These are phyloP conservation scores for Drosophila niveifrons DNA, from an alignment of 2,888 invertebrate genomes.

Conservation along the genomic window DNA sequence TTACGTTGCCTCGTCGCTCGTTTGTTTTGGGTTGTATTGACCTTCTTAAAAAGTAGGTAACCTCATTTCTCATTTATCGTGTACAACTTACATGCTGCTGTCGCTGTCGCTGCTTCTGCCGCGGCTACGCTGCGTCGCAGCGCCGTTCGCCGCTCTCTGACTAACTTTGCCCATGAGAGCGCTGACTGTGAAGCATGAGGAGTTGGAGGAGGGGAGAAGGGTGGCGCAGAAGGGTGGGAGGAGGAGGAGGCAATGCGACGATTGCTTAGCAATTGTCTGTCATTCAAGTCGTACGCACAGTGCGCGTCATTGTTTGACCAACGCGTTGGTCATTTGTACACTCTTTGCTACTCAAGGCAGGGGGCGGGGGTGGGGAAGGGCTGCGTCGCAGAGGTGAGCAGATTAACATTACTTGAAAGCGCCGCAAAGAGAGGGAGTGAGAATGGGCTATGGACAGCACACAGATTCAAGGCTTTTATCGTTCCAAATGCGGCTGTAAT, in stretches of 20 bases:
- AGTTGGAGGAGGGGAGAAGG: neutral
- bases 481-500: constrained; percentile 7
- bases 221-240: neutral
- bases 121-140: constrained; percentile 28
- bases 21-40: constrained; percentile 83
- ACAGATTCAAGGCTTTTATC: constrained; percentile 18
- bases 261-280: constrained; percentile 55
- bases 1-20: constrained; percentile 78
- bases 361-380: neutral
- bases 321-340: constrained; percentile 32
- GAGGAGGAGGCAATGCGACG: constrained; percentile 16
- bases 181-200: neutral
- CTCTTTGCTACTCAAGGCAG: neutral
- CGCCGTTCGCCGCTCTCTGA: constrained; percentile 25
- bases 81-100: constrained; percentile 79
- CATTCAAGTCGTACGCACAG: constrained; percentile 54
- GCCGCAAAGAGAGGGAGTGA: neutral
- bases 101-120: constrained; percentile 22
- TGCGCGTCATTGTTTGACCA: constrained; percentile 62
- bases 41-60: constrained; percentile 85
- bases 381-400: constrained; percentile 4
- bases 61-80: constrained; percentile 84
- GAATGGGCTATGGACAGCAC: neutral
- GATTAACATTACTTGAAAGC: constrained; percentile 9
- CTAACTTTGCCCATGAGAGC: constrained; percentile 26